A percentile compares a stretch with the other conserved stretches of the same genome.
Evolutionary conservation across 2,113 vertebrate species (phyloP).

Genomic region (Rhinoderma darwinii): DNA sequence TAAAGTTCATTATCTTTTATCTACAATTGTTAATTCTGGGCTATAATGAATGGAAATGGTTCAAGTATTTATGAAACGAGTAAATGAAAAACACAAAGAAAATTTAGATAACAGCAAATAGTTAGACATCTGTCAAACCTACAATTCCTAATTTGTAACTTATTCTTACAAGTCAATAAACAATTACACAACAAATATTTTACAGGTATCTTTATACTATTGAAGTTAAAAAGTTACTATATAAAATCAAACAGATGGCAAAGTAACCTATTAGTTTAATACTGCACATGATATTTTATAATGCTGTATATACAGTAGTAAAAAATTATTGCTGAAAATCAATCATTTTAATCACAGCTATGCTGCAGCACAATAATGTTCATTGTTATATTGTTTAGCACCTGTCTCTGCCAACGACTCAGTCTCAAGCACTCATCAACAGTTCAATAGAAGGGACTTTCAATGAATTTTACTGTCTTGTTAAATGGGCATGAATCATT

Average conservation of each 20-base stretch:
- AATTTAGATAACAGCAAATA: too few relatives aligned
- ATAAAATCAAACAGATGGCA: slow-evolving; percentile 37
- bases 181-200: not conserved
- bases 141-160: not conserved
- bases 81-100: too few relatives aligned
- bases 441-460: not conserved
- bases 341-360: slow-evolving; percentile 17
- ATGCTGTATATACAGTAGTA: slow-evolving; percentile 10
- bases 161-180: not conserved
- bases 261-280: not conserved
- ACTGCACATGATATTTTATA: not conserved
- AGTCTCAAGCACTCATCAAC: too few relatives aligned
- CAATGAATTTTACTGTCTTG: not conserved
- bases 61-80: too few relatives aligned
- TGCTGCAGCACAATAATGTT: not conserved
- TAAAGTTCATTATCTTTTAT: too few relatives aligned
- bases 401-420: slow-evolving; percentile 10
- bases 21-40: too few relatives aligned
- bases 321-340: slow-evolving; percentile 28
- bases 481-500: not conserved
- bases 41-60: too few relatives aligned
- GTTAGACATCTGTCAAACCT: too few relatives aligned
- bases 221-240: slow-evolving; percentile 46
- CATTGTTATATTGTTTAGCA: slow-evolving; percentile 22
- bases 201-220: slow-evolving; percentile 11